Evolutionary conservation across 1,140 invertebrate species (phyloP).

Genomic region (Bradysia coprophila): DNA sequence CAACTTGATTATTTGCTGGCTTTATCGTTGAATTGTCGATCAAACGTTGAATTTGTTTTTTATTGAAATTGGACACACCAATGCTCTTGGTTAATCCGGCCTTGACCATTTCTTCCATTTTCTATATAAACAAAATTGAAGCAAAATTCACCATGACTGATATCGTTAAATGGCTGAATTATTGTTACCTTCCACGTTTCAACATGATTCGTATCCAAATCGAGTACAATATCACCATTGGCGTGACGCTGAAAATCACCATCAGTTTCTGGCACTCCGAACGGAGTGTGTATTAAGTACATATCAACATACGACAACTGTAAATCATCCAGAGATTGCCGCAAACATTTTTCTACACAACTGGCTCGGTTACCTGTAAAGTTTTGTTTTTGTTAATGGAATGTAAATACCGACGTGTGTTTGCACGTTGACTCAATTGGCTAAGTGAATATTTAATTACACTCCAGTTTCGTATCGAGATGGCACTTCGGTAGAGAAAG

Average conservation of each 20-base stretch:
- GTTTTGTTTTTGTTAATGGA: too few species aligned
- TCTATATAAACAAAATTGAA: slow-evolving; percentile 26
- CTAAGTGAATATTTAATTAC: slow-evolving; percentile 30
- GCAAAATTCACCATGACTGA: neutral
- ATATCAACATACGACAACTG: slow-evolving; percentile 67
- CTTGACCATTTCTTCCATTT: slow-evolving; percentile 54
- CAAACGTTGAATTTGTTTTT: slow-evolving; percentile 42
- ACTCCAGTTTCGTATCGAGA: too few species aligned
- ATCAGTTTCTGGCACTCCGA: slow-evolving; percentile 28
- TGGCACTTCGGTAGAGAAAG: too few species aligned
- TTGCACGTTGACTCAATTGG: too few species aligned
- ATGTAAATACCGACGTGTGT: too few species aligned
- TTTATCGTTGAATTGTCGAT: slow-evolving; percentile 40
- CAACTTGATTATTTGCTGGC: slow-evolving; percentile 56
- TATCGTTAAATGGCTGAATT: neutral
- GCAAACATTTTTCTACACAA: slow-evolving; percentile 50
- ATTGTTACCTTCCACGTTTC: slow-evolving; percentile 47
- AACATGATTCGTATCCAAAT: slow-evolving; percentile 45
- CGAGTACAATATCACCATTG: slow-evolving; percentile 41
- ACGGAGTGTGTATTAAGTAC: slow-evolving; percentile 68
- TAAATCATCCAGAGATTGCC: slow-evolving; percentile 50
- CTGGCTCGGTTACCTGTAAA: slow-evolving; percentile 39
- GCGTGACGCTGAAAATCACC: slow-evolving; percentile 23
- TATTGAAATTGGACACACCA: slow-evolving; percentile 67
- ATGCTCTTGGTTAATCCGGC: slow-evolving; percentile 45